These are phyloP conservation scores for Penaeus chinensis DNA, from an alignment of 1,140 invertebrate genomes.

Conservation along the genomic window DNA sequence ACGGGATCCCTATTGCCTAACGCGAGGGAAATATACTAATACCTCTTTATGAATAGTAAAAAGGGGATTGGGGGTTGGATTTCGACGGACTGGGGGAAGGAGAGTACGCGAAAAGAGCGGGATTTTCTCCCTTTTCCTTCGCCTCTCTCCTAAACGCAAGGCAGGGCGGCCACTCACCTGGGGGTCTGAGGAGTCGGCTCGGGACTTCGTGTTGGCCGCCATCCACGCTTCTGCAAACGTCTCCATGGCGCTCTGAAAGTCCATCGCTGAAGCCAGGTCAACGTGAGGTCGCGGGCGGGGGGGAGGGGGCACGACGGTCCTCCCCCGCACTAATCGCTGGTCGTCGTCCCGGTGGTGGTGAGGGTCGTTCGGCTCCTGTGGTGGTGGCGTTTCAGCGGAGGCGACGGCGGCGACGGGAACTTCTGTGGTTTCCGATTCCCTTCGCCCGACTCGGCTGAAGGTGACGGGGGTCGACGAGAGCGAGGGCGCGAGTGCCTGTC, in stretches of 20 bases:
- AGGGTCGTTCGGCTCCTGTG: too few relatives aligned
- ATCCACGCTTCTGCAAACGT: conserved; percentile 97
- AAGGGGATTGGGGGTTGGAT: too few relatives aligned
- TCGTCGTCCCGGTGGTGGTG: neutral
- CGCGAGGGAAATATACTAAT: too few relatives aligned
- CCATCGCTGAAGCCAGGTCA: conserved; percentile 74
- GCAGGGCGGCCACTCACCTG: conserved; percentile 66
- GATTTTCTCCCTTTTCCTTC: neutral
- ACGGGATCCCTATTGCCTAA: too few relatives aligned
- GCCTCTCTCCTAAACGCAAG: neutral
- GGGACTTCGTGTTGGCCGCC: conserved; percentile 85
- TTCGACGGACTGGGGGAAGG: too few relatives aligned
- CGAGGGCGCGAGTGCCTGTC: neutral
- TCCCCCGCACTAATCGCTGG: conserved; percentile 18
- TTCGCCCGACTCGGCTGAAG: neutral
- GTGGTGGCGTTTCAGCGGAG: neutral
- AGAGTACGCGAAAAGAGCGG: too few relatives aligned
- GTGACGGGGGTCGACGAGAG: neutral
- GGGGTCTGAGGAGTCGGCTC: conserved; percentile 65
- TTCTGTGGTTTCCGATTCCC: too few relatives aligned
- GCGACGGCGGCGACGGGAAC: conserved; percentile 11
- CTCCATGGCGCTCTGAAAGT: conserved; percentile 97
- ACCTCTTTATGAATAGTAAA: too few relatives aligned
- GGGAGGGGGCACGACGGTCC: conserved; percentile 14
- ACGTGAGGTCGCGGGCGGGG: neutral